Evolutionary conservation across 2,888 invertebrate genomes (phyloP).

Genomic region (Elegia similella): DNA sequence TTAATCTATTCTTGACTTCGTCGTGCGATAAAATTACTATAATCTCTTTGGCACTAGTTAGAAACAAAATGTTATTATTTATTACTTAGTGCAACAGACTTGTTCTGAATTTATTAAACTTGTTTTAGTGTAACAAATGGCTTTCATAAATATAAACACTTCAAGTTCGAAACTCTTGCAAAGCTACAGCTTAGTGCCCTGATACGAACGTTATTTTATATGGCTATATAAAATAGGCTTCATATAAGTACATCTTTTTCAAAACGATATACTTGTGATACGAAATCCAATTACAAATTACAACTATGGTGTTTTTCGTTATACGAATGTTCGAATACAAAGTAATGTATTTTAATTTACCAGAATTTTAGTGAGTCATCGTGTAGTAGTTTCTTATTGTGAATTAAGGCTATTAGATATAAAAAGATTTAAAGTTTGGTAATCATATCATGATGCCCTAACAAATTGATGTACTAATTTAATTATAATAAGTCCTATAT

Average conservation of each 20-base stretch:
- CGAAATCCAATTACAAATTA: no score
- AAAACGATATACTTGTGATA: no score
- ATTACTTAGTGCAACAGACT: slow-evolving; percentile 1
- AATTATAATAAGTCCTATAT: no score
- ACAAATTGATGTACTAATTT: no score
- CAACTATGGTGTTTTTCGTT: no score
- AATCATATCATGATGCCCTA: no score
- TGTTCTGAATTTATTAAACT: not conserved
- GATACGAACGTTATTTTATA: not conserved
- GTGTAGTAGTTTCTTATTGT: no score
- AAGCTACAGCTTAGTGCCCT: slow-evolving; percentile 3
- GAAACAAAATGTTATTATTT: slow-evolving; percentile 1
- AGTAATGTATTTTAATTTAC: no score
- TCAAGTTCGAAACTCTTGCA: slow-evolving; percentile 7
- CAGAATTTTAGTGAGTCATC: no score
- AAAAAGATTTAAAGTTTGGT: no score
- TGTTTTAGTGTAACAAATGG: slow-evolving; percentile 2
- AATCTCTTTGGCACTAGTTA: not conserved
- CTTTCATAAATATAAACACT: slow-evolving; percentile 9
- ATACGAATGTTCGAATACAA: no score
- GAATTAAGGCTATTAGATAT: no score
- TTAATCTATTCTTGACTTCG: not conserved
- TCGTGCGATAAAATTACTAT: not conserved
- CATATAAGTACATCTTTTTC: not conserved
- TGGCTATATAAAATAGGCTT: not conserved